Evolutionary conservation across 2,797 vertebrate genomes (phyloP), one percentile per base, ranked within the genome.

Genomic region (Valencia hispanica): DNA sequence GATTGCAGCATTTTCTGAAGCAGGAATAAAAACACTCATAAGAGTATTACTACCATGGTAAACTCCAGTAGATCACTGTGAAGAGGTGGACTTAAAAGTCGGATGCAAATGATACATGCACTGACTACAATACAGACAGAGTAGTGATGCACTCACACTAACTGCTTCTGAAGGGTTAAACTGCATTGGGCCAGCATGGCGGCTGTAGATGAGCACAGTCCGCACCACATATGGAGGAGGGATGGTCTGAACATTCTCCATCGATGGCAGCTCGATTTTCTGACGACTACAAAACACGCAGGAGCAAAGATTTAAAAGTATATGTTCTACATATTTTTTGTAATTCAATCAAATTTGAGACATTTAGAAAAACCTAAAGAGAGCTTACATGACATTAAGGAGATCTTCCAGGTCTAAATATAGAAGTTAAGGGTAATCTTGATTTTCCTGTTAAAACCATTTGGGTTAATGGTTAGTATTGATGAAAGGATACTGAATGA

Each of bases 1-100:
- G 97, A 99, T 84, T 97, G 97, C 55, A 99, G 93, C 96, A 99
- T 97, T 92, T 98, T 99, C 98, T 99, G 91, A 34, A 79, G 9
- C 25, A 78, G 61, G 32, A 84, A 22, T 82, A 18, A 81, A 65
- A 0, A 73, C 65, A n/a, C 12, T 1, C 72, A 17, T 0, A 10
- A 34, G 27, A 32, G 32, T 4, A 69, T 79, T 3, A 76, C 43
- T 53, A 65, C 25, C 48, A 15, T 0, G 3, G 32, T 20, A 41
- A 14, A 72, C 7, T 20, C 68, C 17, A 47, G 10, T 11, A 17
- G 34, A 8, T 12, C 39, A 14, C 34, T 22, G 34, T 25, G 10
- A 15, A 15, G 11, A 8, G 47, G 20, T 55, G n/a, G 17, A 53
- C 59, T 43, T 59, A 0, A 32, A 32, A 66, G 20, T 48, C 5